Evolutionary conservation across 2,113 vertebrate species (phyloP).

Genomic region (Patagioenas fasciata): DNA sequence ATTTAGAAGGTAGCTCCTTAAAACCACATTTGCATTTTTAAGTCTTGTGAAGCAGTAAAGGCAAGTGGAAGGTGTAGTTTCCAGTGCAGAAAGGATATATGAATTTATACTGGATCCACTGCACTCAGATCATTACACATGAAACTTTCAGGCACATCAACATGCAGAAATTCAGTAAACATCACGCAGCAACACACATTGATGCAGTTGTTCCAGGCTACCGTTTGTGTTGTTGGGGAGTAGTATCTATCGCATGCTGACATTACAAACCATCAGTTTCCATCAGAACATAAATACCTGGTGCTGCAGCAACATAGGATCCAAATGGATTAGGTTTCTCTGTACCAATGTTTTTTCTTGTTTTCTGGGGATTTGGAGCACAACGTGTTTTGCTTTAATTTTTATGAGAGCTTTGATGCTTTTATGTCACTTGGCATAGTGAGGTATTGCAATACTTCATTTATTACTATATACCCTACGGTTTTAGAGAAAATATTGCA

Average conservation of each 20-base stretch:
- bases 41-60: not conserved
- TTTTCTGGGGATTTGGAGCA: constrained; percentile 23
- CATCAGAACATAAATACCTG: not conserved
- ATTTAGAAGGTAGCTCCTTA: not conserved
- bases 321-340: not conserved
- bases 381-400: constrained; percentile 56
- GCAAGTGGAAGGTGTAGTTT: not conserved
- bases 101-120: not conserved
- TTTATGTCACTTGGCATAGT: not conserved
- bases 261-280: not conserved
- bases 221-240: not conserved
- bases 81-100: not conserved
- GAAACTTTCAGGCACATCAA: not conserved
- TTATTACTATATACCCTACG: not conserved
- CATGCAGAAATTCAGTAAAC: not conserved
- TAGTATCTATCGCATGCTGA: not conserved
- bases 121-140: not conserved
- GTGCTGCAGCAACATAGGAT: not conserved
- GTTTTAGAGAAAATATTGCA: constrained; percentile 10
- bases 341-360: not conserved
- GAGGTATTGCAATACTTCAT: not conserved
- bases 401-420: constrained; percentile 13
- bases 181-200: not conserved
- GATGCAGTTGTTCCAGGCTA: not conserved
- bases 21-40: not conserved